phyloP scores from a whole-genome alignment of 2,797 vertebrate genomes.

The Allobates femoralis region DNA sequence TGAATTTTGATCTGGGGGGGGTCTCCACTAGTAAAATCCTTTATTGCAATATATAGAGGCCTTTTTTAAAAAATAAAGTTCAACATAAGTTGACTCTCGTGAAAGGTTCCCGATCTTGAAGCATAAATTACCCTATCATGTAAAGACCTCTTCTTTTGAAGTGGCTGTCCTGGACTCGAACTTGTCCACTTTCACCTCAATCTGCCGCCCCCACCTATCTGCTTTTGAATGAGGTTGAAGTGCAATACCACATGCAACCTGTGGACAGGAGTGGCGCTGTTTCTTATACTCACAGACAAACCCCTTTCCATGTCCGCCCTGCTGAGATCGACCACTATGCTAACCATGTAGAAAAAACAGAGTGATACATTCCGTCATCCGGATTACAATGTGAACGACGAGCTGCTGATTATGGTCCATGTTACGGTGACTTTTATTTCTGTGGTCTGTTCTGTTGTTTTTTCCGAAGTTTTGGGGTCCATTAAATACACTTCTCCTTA shows the following conservation, averaged over 20 bases:
- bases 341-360: not conserved
- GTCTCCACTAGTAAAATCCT: too few relatives aligned
- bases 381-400: conserved; percentile 25
- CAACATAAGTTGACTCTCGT: too few relatives aligned
- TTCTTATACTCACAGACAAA: not conserved
- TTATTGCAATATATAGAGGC: too few relatives aligned
- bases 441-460: not conserved
- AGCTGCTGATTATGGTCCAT: not conserved
- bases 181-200: not conserved
- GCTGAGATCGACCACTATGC: not conserved
- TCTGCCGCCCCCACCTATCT: too few relatives aligned
- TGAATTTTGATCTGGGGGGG: too few relatives aligned
- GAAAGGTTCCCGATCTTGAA: too few relatives aligned
- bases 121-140: too few relatives aligned
- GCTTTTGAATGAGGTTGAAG: not conserved
- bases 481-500: conserved; percentile 2
- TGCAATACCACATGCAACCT: not conserved
- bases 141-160: not conserved
- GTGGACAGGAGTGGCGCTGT: not conserved
- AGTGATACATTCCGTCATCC: conserved; percentile 45
- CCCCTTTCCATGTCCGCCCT: not conserved
- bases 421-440: not conserved
- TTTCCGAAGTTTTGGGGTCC: not conserved
- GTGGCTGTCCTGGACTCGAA: not conserved
- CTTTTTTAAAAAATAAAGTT: too few relatives aligned